Evolutionary conservation across 1,140 invertebrate species (phyloP), one percentile per base, ranked within the genome.

Genomic region (Euborellia annulipes): DNA sequence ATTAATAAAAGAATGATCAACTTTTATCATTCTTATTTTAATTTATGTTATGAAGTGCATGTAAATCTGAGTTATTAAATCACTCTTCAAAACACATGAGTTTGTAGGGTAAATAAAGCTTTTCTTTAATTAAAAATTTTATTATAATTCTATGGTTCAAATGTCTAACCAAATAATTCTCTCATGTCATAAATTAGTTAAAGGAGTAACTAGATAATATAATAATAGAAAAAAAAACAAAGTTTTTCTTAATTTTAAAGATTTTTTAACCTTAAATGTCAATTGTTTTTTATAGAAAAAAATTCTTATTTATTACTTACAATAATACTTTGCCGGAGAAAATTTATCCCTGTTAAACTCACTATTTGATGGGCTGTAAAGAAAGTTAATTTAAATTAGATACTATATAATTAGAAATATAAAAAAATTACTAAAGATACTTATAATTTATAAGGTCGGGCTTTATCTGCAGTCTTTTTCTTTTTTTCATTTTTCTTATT

Each of bases 311-410:
- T 21, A 48, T 45, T 51, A 71, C 85, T 84, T 78, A 94, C 90
- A 66, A 96, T 88, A 42, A 96, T 80, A 58, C 85, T 90, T 61
- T 81, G 82, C 22, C 82, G 72, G 58, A 90, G 82, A 59, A 97
- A 93, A 64, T 87, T 93, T 54, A 98, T 93, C 14, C 87, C 87
- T 41, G 87, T 92, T 46, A 98, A 76, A 61, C 89, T 92, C 1
- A 98, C 66, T 52, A 93, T 82, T 71, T 98, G 93, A 73, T 97
- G 92, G 52, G 85, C 85, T 82, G 78, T 81, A 70, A 67, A 66
- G 58, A 61, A n/a, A 49, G 49, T 27, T 49, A 18, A 36, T 50
- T 20, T 6, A 38, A 38, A 38, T 38, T 38, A 38, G n/a, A 16
- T 38, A 8, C 4, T 38, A 6, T 16, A n/a, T 38, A 6, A 6